phyloP scores from a whole-genome alignment of 2,113 vertebrate genomes.

The Mormoops blainvillei region DNA sequence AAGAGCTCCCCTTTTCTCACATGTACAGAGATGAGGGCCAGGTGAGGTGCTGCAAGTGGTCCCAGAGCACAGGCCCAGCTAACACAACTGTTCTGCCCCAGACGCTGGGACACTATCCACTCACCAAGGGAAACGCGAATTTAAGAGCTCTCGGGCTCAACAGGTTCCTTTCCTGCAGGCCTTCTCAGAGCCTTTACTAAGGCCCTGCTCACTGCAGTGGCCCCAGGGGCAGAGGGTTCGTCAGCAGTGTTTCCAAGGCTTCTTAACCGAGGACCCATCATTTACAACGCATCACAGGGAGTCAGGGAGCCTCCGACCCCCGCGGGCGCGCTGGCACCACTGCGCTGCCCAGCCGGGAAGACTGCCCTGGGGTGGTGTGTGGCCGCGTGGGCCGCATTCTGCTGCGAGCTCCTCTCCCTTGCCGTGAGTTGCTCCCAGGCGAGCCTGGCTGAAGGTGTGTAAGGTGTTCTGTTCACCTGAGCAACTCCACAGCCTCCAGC shows the following conservation, averaged over 20 bases:
- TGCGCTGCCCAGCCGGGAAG: not conserved
- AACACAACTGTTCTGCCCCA: not conserved
- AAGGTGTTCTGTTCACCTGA: not conserved
- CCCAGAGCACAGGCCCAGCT: not conserved
- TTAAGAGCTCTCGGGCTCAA: not conserved
- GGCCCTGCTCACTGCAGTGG: not conserved
- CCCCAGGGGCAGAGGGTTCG: too few species aligned
- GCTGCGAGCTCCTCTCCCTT: not conserved
- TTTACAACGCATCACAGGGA: not conserved
- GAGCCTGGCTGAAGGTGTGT: not conserved
- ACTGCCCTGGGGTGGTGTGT: too few species aligned
- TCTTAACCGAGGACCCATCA: not conserved
- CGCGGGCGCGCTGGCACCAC: fast-evolving
- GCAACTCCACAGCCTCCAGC: not conserved
- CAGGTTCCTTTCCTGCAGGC: not conserved
- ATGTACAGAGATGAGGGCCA: not conserved
- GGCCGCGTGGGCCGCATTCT: fast-evolving
- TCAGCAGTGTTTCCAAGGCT: not conserved
- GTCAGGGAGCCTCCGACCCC: not conserved
- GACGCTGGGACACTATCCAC: not conserved
- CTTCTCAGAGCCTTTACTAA: not conserved
- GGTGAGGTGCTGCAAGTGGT: not conserved
- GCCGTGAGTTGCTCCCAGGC: not conserved
- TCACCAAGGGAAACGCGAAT: not conserved
- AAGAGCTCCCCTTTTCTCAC: not conserved